Evolutionary conservation across 2,888 invertebrate genomes (phyloP).

Genomic region (Caenorhabditis drosophilae): DNA sequence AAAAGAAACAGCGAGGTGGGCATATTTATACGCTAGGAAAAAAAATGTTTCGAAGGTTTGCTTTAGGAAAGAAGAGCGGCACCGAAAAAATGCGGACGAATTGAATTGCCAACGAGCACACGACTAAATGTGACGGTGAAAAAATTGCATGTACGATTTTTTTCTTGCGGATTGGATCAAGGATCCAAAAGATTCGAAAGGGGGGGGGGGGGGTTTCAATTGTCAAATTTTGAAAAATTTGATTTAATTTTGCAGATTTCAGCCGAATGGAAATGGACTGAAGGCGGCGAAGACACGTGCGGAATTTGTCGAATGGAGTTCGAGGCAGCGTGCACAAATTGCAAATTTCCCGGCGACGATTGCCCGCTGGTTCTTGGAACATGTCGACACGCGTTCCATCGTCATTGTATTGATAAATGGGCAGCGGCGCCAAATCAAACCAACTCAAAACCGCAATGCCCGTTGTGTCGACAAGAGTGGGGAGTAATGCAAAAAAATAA

Average conservation of each 20-base stretch:
- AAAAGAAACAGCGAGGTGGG: too few species aligned
- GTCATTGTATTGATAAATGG: constrained; percentile 99
- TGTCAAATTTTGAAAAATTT: too few species aligned
- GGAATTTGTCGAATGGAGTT: constrained; percentile 99
- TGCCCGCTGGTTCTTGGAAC: constrained; percentile 77
- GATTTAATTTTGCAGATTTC: too few species aligned
- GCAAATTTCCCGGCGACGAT: constrained; percentile 64
- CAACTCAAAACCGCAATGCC: constrained; percentile 72
- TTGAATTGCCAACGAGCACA: constrained; percentile 30
- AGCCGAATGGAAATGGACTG: constrained; percentile 93
- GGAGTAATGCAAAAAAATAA: too few species aligned
- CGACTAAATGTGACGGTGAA: constrained; percentile 36
- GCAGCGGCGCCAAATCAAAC: constrained; percentile 79
- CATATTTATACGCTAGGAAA: too few species aligned
- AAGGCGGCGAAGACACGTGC: constrained; percentile 97
- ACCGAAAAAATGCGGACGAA: not conserved
- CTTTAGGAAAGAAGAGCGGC: not conserved
- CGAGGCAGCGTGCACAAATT: constrained; percentile 75
- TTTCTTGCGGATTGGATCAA: too few species aligned
- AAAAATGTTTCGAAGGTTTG: not conserved
- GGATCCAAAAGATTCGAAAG: too few species aligned
- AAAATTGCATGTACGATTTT: constrained; percentile 42
- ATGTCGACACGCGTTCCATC: constrained; percentile 98
- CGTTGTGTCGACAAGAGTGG: constrained; percentile 98
- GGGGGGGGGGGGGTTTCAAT: too few species aligned